Base-by-base conservation (phyloP, 30 jellyfish, hydroid and myxozoan genomes). In the Euphysa ruthae region DNA sequence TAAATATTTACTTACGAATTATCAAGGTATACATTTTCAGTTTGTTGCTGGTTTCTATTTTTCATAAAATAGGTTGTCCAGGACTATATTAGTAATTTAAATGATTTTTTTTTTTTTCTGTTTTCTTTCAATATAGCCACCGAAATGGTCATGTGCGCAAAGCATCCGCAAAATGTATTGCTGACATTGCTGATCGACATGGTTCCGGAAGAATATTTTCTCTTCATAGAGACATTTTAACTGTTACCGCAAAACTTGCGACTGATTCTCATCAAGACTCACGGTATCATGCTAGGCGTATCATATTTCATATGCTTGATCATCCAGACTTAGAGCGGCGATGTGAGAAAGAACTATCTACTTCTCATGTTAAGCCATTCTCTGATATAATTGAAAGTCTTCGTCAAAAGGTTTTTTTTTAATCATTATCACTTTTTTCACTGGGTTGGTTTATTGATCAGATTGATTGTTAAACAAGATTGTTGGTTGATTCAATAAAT, bases 271-370 rank as follows among this genome's bases (percentile, higher is more conserved):
- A 90, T 4, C 98, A 77, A 38, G 98, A 90, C 35, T 70, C 98
- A 1, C 82, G 98, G 63, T 81, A 90, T 73, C 92, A 90, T 51
- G 98, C 93, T 13, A 70, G 98, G 32, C 73, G 94, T 57, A 75
- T 90, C 4, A 49, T 90, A 29, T 30, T 25, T 28, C 66, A 68
- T 32, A 55, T 90, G 82, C 75, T 82, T 32, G 93, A 90, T 5
- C 87, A 71, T 32, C 95, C 95, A 18, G 98, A 90, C 26, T 79
- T 90, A 44, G 95, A 81, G 13, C 73, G 75, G 15, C 49, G 70
- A 33, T 54, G 81, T 21, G 86, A 71, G 66, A 90, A 82, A 71
- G 93, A 82, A 43, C 55, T 80, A 22, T 70, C 88, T 20, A 46
- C 93, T 32, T 81, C 93, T 16, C 75, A 80, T 66, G 74, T 74